Base-by-base conservation (phyloP, 2,113 vertebrate species). In the Festucalex cinctus region DNA sequence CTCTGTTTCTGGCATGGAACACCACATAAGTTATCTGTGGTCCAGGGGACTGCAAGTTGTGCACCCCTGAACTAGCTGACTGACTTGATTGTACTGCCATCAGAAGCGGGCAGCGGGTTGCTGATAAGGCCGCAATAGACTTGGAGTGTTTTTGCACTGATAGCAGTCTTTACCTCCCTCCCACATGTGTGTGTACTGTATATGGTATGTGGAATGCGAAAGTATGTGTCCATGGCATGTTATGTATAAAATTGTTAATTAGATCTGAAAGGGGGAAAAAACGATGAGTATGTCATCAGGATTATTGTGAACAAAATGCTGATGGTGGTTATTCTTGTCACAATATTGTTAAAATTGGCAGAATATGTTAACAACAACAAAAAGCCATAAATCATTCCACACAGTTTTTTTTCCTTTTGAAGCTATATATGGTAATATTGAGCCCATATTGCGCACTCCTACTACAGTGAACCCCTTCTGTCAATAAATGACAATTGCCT, bases 121-220 rank as follows among this genome's bases (percentile, higher is more conserved):
- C 37, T 62, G 78, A 85, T 76, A 80, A 74, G 37, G 56, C 67
- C 26, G 24, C 32, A 58, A 24, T 37, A 44, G 41, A 48, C 53
- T 26, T 46, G 61, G 51, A 63, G 65, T 81, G 75, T 78, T 74
- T 68, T 74, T 16, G 43, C 2, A 9, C 75, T 75, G 78, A 78
- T 81, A 75, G 13, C 24, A 24, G 6, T 10, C 5, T 39, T 14
- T 14, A 57, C 61, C 26, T 19, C 22, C 9, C 66, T 64, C 16
- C 51, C 26, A 13, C 8, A 5, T 22, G n/a, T 44, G 24, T 61
- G 20, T 24, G 7, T 8, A n/a, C n/a, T n/a, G 3, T 13, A 17
- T 8, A 16, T 8, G 54, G 2, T 49, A 32, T 22, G 6, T 41
- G 2, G 36, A 12, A 24, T 35, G 22, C 10, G 12, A 14, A 13